These are phyloP conservation scores for Zaprionus davidi DNA, from an alignment of 1,140 invertebrate species.

Conservation along the genomic window DNA sequence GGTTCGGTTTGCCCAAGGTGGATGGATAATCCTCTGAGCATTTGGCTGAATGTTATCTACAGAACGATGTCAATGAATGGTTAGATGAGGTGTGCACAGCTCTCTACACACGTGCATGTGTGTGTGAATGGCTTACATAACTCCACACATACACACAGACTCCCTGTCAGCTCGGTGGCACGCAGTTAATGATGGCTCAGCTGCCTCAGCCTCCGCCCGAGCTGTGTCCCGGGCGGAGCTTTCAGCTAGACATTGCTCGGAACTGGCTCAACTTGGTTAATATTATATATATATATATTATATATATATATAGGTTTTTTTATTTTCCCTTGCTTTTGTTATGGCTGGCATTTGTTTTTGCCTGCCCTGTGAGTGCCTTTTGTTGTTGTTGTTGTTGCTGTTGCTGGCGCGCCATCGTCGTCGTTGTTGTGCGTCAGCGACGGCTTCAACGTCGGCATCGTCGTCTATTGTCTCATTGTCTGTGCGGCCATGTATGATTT, in stretches of 20 bases:
- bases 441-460: slow-evolving; percentile 23
- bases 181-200: slow-evolving; percentile 70
- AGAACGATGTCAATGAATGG: slow-evolving; percentile 78
- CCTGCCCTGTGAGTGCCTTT: not conserved
- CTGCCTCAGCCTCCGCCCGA: slow-evolving; percentile 22
- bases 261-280: slow-evolving; percentile 26
- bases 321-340: slow-evolving; percentile 36
- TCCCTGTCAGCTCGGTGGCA: slow-evolving; percentile 15
- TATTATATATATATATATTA: slow-evolving; percentile 9
- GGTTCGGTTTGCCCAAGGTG: slow-evolving; percentile 53
- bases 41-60: slow-evolving; percentile 79
- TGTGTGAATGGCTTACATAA: slow-evolving; percentile 42
- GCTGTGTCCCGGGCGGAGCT: slow-evolving; percentile 47
- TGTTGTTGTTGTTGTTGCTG: slow-evolving; percentile 51
- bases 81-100: slow-evolving; percentile 70
- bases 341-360: slow-evolving; percentile 27
- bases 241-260: slow-evolving; percentile 44
- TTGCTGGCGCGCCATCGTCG: slow-evolving; percentile 46
- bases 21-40: slow-evolving; percentile 56
- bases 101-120: not conserved
- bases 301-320: not conserved
- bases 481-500: slow-evolving; percentile 79
- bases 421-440: slow-evolving; percentile 25
- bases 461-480: slow-evolving; percentile 76
- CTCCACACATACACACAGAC: slow-evolving; percentile 21